These are phyloP conservation scores for Tinamus guttatus DNA, from an alignment of 2,113 vertebrate species.

Conservation along the genomic window DNA sequence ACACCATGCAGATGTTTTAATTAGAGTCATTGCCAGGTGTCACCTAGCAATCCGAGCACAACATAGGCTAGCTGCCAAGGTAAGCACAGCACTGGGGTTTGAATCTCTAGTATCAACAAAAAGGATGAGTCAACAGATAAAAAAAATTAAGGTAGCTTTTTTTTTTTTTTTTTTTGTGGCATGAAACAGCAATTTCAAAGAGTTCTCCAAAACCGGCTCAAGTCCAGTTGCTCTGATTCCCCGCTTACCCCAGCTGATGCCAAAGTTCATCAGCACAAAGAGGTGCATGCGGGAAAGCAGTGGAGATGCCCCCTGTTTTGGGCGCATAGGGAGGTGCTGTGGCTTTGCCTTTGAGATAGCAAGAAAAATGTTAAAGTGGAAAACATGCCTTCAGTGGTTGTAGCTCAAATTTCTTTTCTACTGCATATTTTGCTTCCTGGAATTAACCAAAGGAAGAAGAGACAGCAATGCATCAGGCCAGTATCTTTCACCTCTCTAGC, in stretches of 20 bases:
- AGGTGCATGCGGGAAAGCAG: neutral
- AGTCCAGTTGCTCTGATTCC: neutral
- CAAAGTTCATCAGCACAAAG: neutral
- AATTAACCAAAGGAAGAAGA: neutral
- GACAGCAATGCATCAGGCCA: neutral
- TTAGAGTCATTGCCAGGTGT: neutral
- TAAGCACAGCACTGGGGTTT: neutral
- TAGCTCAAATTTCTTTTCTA: neutral
- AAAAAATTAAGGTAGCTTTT: neutral
- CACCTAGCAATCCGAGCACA: neutral
- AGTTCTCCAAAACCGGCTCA: neutral
- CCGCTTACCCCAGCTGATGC: neutral
- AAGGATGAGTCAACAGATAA: neutral
- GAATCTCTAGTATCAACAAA: neutral
- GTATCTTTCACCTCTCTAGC: neutral
- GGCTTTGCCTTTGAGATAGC: neutral
- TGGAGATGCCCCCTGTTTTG: neutral
- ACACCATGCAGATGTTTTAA: neutral
- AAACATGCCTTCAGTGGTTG: neutral
- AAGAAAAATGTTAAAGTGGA: neutral
- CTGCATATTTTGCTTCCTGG: neutral
- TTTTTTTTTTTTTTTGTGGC: neutral
- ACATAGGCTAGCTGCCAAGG: neutral
- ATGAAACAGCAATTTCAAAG: neutral
- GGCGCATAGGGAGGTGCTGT: neutral